Evolutionary conservation across 2,113 vertebrate genomes (phyloP).

Genomic region (Bubalus kerabau): DNA sequence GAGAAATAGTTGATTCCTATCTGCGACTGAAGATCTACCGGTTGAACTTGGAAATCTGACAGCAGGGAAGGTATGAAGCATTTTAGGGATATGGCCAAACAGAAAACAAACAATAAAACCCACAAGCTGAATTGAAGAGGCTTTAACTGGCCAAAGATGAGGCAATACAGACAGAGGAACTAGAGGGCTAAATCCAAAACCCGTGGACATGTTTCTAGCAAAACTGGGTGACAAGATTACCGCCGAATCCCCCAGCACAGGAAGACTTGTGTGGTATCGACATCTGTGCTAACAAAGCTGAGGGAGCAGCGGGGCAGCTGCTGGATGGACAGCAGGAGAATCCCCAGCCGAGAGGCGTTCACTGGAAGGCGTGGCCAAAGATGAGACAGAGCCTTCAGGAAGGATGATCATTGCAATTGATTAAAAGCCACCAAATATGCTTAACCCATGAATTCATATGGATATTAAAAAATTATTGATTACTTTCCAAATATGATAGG

Average conservation of each 20-base stretch:
- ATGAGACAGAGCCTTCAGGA: not conserved
- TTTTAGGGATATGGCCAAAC: not conserved
- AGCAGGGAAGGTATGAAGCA: not conserved
- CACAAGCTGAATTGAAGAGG: not conserved
- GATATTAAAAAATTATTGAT: not conserved
- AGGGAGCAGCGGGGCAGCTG: too few species aligned
- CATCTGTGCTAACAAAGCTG: not conserved
- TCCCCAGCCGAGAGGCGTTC: not conserved
- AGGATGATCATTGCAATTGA: not conserved
- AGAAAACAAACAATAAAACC: not conserved
- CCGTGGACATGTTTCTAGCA: not conserved
- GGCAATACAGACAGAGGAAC: not conserved
- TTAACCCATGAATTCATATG: not conserved
- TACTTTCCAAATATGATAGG: not conserved
- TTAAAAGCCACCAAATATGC: not conserved
- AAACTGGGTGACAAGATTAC: not conserved
- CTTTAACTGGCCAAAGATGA: not conserved
- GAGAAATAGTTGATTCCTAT: not conserved
- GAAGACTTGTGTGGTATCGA: not conserved
- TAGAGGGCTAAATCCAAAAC: not conserved
- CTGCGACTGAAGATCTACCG: not conserved
- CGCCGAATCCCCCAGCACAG: not conserved
- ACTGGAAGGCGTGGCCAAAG: not conserved
- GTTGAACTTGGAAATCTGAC: not conserved
- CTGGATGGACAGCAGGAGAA: not conserved